Conservation (phyloP, 2,113 vertebrate species). For the Ammospiza nelsoni region DNA sequence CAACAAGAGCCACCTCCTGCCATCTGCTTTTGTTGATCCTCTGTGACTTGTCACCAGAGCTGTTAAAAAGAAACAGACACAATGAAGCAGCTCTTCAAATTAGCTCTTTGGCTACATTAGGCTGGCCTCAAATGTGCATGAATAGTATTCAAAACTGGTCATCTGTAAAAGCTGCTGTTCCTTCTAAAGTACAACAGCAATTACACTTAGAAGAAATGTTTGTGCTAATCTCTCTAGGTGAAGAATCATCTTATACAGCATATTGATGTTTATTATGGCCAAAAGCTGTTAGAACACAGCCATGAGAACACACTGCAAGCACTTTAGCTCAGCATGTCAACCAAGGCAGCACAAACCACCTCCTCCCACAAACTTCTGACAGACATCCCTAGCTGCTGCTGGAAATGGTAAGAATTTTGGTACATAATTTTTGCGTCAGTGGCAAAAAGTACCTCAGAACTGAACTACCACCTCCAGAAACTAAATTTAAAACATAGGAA, state of each 20-base stretch:
- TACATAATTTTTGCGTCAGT: not conserved
- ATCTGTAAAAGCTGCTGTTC: not conserved
- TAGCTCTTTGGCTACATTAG: not conserved
- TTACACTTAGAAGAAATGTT: not conserved
- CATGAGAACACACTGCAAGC: not conserved
- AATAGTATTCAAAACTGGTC: not conserved
- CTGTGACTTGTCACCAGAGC: not conserved
- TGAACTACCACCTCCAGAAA: not conserved
- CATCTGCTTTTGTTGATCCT: slow-evolving; percentile 33
- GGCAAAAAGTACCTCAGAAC: not conserved
- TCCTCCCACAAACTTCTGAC: not conserved
- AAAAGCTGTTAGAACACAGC: not conserved
- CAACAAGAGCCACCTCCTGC: slow-evolving; percentile 5
- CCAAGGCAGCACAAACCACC: not conserved
- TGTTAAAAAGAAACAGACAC: not conserved
- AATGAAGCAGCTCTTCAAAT: slow-evolving; percentile 33
- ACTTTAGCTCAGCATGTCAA: not conserved
- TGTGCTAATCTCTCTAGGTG: not conserved
- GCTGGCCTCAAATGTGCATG: not conserved
- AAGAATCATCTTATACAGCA: not conserved
- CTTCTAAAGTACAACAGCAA: not conserved
- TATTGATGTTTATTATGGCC: not conserved
- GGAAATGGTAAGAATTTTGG: not conserved
- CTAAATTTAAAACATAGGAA: not conserved
- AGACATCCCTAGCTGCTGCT: not conserved